A percentile compares a stretch with the other conserved stretches of the same genome.
These are phyloP conservation scores for Sebastiscus albofasciatus DNA, from an alignment of 2,797 vertebrate species.

Conservation along the genomic window DNA sequence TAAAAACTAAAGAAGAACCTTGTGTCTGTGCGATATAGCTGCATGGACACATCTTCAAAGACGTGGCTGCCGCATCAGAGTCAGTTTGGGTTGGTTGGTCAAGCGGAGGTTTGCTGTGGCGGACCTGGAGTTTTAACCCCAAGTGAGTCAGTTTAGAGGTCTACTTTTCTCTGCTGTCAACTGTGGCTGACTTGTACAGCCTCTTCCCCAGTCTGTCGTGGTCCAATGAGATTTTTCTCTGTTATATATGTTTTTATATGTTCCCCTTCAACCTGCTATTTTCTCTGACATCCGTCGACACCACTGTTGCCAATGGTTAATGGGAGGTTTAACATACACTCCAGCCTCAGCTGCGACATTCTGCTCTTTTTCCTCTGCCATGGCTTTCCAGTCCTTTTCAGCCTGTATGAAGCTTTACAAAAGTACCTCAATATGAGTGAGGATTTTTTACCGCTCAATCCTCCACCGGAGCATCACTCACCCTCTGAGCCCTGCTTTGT, in stretches of 20 bases:
- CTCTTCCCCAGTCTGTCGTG: slow-evolving; percentile 54
- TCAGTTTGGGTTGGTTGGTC: slow-evolving; percentile 81
- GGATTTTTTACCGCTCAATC: slow-evolving; percentile 29
- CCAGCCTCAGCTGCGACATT: slow-evolving; percentile 3
- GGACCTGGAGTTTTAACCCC: slow-evolving; percentile 79
- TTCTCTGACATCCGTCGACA: slow-evolving; percentile 6
- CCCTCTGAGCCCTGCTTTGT: slow-evolving; percentile 49
- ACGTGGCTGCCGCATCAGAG: slow-evolving; percentile 79
- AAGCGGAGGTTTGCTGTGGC: slow-evolving; percentile 80
- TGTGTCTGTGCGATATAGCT: slow-evolving; percentile 77
- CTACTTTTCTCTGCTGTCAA: slow-evolving; percentile 38
- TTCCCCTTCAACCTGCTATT: slow-evolving; percentile 22
- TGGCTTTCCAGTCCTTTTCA: slow-evolving; percentile 29
- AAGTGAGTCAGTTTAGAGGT: slow-evolving; percentile 73
- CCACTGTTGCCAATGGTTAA: slow-evolving; percentile 24
- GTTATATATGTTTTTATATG: slow-evolving; percentile 61
- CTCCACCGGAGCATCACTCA: slow-evolving; percentile 34
- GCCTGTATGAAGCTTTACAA: slow-evolving; percentile 20
- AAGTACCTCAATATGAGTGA: slow-evolving; percentile 25
- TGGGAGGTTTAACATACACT: slow-evolving; percentile 30
- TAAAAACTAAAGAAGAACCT: slow-evolving; percentile 30
- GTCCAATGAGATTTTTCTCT: slow-evolving; percentile 44
- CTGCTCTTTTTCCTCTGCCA: not conserved
- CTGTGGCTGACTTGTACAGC: slow-evolving; percentile 35
- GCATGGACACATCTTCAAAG: slow-evolving; percentile 81